phyloP scores from a whole-genome alignment of 2,113 vertebrate genomes.

The Syrrhaptes paradoxus region DNA sequence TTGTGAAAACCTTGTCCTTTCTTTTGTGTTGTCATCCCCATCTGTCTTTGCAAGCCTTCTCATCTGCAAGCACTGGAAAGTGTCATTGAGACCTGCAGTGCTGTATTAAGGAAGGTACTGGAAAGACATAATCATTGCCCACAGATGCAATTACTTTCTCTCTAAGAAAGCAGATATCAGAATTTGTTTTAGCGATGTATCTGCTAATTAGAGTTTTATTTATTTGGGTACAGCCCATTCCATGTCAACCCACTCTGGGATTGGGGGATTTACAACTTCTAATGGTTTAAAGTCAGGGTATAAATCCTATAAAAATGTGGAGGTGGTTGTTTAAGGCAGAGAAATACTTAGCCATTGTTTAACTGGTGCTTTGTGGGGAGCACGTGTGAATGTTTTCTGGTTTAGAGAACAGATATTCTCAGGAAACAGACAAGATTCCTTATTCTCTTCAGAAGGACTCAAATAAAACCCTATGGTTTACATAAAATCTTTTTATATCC shows the following conservation, averaged over 20 bases:
- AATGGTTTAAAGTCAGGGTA: not conserved
- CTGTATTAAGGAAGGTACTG: not conserved
- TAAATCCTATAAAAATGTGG: not conserved
- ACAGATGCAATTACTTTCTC: not conserved
- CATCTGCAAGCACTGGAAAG: not conserved
- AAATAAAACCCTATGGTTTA: not conserved
- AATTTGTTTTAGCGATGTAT: not conserved
- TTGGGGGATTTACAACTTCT: not conserved
- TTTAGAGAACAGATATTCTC: not conserved
- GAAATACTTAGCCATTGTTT: not conserved
- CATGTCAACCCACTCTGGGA: not conserved
- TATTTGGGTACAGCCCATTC: not conserved
- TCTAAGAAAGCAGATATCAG: not conserved
- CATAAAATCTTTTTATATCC: not conserved
- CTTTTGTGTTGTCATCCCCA: not conserved
- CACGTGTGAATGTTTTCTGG: not conserved
- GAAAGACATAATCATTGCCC: not conserved
- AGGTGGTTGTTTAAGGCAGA: not conserved
- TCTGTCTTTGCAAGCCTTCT: not conserved
- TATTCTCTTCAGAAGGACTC: not conserved
- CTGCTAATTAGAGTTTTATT: not conserved
- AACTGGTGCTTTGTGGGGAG: not conserved
- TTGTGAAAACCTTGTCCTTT: not conserved
- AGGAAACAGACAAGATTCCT: not conserved
- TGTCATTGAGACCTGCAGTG: not conserved